Base-by-base conservation (phyloP, 2,888 invertebrate genomes). In the Aphidoletes aphidimyza region DNA sequence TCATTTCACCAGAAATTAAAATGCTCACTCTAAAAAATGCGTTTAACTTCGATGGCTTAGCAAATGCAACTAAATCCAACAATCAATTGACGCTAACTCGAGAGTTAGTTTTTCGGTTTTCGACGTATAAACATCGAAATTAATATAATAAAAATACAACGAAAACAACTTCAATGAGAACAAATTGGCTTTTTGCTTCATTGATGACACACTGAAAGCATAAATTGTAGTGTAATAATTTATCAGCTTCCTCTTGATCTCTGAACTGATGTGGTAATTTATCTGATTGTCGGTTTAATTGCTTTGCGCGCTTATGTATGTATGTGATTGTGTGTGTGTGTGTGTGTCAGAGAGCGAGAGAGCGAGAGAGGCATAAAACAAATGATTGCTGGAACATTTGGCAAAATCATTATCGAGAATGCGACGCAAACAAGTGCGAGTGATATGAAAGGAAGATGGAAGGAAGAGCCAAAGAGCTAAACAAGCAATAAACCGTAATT, bases 201-300 rank as follows among this genome's bases (percentile, higher is more conserved):
- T 81, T 81, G 81, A 81, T 81, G 81, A 81, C 81, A 81, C 37
- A 22, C 81, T 81, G 81, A 37, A 37, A 81, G 81, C 81, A 36
- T 81, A 37, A 81, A 81, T 81, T 81, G n/a, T 81, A 81, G 34
- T 69, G 69, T 34, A 69, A 69, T 81, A 36, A 81, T 81, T 81
- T 81, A 81, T 81, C 81, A 81, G 81, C 81, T 81, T 81, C 81
- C 81, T 81, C n/a, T 81, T 81, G 81, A 81, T 81, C 81, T 81
- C 81, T 81, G 81, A 81, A 81, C 81, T 81, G 37, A 81, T 81
- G 37, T 37, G 22, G 81, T 81, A 81, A 81, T 81, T 81, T 81
- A 81, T 81, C 81, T 81, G 81, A 81, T 81, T 81, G 19, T 81
- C 81, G 39, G 81, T 81, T 81, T 81, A 81, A 81, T 81, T 81